Base-by-base conservation (phyloP, 2,888 invertebrate species). In the Stenoptilia bipunctidactyla region DNA sequence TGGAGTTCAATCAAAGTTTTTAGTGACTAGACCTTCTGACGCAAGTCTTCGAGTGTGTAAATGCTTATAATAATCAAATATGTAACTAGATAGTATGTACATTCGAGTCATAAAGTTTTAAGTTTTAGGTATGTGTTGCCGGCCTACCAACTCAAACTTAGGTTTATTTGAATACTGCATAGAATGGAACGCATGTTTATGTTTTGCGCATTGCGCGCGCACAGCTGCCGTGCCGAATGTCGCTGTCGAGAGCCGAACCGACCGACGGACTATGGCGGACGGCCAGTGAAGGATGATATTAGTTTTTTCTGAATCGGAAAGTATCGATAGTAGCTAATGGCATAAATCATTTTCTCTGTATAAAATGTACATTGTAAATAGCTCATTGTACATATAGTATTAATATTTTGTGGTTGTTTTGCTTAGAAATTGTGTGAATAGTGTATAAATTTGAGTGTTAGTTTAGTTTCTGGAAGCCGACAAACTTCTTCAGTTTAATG, bases 341-440 rank as follows among this genome's bases (percentile, higher is more conserved):
- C 87, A 80, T 88, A 88, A 88, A 76, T 70, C 77, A 77, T 72
- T 75, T 77, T 83, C 85, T 82, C 77, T 85, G 84, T 86, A 84
- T 82, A 85, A 86, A 85, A 85, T 88, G 87, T 87, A 87, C 85
- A 87, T 88, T 88, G 88, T 89, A 89, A 87, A 88, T 89, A 88
- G 88, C 87, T 84, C 77, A 73, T 85, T 89, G 89, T 89, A 88
- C 86, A 89, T 88, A 88, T 88, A 88, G 88, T 88, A 85, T 82
- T 87, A 87, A 87, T 88, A 88, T 88, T 20, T 88, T 87, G 82
- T 84, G 86, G 77, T 70, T 68, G 85, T 85, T 85, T 79, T 85
- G 85, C 85, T 85, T 76, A 73, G 70, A 69, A 75, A 67, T 80
- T 85, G 84, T 85, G 87, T 86, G 86, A 86, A 86, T 86, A 79